Evolutionary conservation across 2,113 vertebrate species (phyloP), one percentile per base, ranked within the genome.

Genomic region (Grammomys dolichurus): DNA sequence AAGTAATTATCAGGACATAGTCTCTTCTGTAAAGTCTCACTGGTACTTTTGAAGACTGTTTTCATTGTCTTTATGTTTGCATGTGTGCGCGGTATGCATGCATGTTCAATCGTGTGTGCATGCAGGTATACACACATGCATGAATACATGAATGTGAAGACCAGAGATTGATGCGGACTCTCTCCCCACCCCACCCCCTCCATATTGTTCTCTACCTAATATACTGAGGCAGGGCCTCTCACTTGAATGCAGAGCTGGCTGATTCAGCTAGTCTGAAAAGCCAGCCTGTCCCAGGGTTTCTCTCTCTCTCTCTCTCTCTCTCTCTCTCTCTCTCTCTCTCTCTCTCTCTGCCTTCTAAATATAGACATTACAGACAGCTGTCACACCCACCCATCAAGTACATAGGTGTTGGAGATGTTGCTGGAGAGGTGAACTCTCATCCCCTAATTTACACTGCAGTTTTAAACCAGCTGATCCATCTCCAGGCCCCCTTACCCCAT

Each of bases 21-120:
- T 36, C 22, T 65, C 63, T 82, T 94, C 84, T 89, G 78, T 78
- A 78, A 78, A 78, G 33, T 54, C 48, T 46, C 76, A 78, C 17
- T 20, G 48, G 31, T 78, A 33, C 28, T 54, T 51, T 78, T 78
- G 2, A 33, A 78, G 51, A 31, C 28, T 78, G 31, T 78, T 33
- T 78, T 33, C 76, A 78, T 78, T 31, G 43, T 51, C 76, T 54
- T 33, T 33, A 31, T 36, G 56, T 81, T 81, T n/a, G 78, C 51
- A 56, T n/a, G 33, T 20, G 17, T 80, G 26, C 48, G 28, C 36
- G 51, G 19, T 56, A 24, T 54, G 17, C 33, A 58, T 56, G 33
- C 51, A 58, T n/a, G 51, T 81, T 48, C 78, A 58, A 10, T 58
- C 0, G 5, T 58, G 36, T 58, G 22, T 58, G 54, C 36, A 31